Evolutionary conservation across 2,113 vertebrate genomes (phyloP).

Genomic region (Podocnemis expansa): DNA sequence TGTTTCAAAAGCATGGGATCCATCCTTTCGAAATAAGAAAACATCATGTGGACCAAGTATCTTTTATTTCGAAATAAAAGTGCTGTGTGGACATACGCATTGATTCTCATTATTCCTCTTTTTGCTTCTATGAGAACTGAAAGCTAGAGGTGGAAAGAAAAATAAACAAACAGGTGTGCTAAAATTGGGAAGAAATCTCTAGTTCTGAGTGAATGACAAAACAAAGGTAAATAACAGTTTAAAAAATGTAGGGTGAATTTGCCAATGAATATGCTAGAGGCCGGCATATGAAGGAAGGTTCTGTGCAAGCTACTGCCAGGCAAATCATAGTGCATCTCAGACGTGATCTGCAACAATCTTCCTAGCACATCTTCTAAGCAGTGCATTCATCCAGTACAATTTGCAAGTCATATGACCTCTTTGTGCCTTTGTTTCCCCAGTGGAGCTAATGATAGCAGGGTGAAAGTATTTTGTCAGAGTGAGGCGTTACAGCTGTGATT

Average conservation of each 20-base stretch:
- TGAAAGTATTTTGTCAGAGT: accelerated
- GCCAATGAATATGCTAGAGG: not conserved
- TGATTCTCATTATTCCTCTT: not conserved
- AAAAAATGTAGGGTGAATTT: not conserved
- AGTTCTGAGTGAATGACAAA: not conserved
- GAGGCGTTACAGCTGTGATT: not conserved
- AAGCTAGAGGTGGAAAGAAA: not conserved
- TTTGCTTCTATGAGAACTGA: not conserved
- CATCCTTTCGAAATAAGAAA: no score
- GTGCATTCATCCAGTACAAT: not conserved
- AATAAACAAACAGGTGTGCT: not conserved
- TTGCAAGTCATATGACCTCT: not conserved
- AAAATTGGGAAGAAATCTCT: not conserved
- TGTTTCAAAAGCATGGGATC: no score
- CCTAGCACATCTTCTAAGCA: not conserved
- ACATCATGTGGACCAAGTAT: no score
- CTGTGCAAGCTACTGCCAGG: not conserved
- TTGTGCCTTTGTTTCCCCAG: not conserved
- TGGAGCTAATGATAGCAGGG: not conserved
- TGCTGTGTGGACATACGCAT: no score
- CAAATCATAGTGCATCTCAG: not conserved
- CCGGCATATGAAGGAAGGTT: not conserved
- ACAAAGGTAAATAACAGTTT: not conserved
- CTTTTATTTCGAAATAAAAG: no score
- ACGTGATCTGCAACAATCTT: not conserved